Evolutionary conservation across 2,113 vertebrate species (phyloP).

Genomic region (Mus spicilegus): DNA sequence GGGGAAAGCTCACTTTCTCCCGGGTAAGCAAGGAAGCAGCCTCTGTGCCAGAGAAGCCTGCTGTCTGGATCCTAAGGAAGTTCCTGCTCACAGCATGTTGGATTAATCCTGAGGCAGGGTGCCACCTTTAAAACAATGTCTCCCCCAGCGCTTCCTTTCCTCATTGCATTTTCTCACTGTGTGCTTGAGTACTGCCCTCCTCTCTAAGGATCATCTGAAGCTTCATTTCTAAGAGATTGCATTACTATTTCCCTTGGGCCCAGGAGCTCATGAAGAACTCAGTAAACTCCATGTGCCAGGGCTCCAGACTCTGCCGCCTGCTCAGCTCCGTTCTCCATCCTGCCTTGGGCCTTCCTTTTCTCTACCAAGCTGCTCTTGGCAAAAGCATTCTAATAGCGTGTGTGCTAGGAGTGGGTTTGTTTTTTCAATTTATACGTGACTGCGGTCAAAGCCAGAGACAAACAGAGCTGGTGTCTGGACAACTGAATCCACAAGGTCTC

Average conservation of each 20-base stretch:
- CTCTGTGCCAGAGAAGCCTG: neutral
- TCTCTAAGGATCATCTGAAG: neutral
- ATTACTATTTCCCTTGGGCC: neutral
- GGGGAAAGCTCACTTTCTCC: neutral
- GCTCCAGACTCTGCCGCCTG: neutral
- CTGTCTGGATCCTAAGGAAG: neutral
- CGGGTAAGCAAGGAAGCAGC: neutral
- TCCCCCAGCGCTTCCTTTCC: neutral
- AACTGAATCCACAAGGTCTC: neutral
- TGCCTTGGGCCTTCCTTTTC: neutral
- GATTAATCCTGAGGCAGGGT: conserved; percentile 44
- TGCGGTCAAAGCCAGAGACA: neutral
- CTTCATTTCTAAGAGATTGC: neutral
- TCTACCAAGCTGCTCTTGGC: neutral
- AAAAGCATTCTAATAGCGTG: neutral
- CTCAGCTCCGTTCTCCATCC: neutral
- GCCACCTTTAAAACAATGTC: neutral
- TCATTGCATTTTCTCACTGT: neutral
- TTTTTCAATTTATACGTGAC: neutral
- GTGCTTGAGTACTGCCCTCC: neutral
- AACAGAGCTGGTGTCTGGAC: neutral
- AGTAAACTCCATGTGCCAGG: neutral
- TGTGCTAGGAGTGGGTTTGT: neutral
- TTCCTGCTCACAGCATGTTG: neutral
- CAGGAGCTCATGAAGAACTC: neutral